Evolutionary conservation across 2,113 vertebrate species (phyloP), one percentile per base, ranked within the genome.

Genomic region (Cebidichthys violaceus): DNA sequence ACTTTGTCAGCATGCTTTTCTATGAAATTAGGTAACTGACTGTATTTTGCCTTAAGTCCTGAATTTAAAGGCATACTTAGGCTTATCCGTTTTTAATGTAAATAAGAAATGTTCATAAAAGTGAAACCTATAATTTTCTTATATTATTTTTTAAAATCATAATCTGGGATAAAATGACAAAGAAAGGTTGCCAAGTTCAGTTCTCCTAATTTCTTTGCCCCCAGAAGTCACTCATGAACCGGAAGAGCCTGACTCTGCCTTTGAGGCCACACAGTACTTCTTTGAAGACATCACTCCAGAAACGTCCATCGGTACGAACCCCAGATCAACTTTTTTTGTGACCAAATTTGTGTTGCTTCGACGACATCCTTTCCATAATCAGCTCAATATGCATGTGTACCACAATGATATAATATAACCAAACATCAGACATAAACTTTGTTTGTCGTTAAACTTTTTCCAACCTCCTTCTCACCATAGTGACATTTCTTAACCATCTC

Each of bases 241-340:
- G 60, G 98, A 99, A 13, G 98, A 99, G 60, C 97, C 98, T 0
- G 98, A 99, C 90, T 99, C 98, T 13, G 98, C 98, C 41, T 99
- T 99, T 74, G 98, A 99, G 94, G 98, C 98, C 15, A 99, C 97
- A 22, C 98, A 99, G 86, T 99, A 99, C 92, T 99, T 99, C 91
- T 99, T 99, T 94, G 98, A 99, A 94, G 98, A 99, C 87, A 97
- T 99, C 86, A 97, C 97, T 24, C 97, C 98, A 6, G 98, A 99
- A 65, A 97, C 96, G 18, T 97, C 97, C 1, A 94, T 97, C 0
- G 97, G 98, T 98, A 81, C 82, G 94, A 65, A 69, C 7, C 18
- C 15, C 6, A 79, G 37, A 14, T 47, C 7, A 9, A 0, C 4
- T 27, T 18, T 7, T 9, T 57, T 22, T 22, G 13, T 37, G 3